A percentile compares a stretch with the other conserved stretches of the same genome.
These are phyloP conservation scores for Spodoptera littoralis DNA, from an alignment of 2,888 invertebrate genomes.

Conservation along the genomic window DNA sequence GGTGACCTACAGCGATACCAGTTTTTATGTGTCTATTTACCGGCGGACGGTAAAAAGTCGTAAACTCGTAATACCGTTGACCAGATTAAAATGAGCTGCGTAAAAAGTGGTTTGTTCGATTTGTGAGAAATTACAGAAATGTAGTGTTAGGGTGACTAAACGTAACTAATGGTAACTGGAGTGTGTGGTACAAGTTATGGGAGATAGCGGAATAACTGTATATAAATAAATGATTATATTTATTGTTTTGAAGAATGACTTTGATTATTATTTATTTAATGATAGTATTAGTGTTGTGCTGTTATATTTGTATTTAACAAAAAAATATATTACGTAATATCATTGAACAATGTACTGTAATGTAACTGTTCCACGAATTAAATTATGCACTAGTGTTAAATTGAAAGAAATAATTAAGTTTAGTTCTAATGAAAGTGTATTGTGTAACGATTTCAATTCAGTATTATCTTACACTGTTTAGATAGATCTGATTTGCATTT, in stretches of 20 bases:
- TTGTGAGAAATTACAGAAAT: conserved; percentile 36
- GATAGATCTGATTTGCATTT: no score
- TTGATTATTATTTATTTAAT: no score
- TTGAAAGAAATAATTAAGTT: not conserved
- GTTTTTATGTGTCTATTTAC: conserved; percentile 21
- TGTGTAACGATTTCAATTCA: conserved; percentile 3
- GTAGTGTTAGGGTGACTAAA: conserved; percentile 15
- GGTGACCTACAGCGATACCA: conserved; percentile 37
- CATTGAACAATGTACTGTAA: no score
- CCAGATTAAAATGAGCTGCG: conserved; percentile 37
- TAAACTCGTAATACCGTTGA: conserved; percentile 47
- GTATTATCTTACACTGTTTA: no score
- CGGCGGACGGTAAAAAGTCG: conserved; percentile 19
- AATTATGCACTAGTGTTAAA: not conserved
- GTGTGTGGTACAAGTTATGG: not conserved
- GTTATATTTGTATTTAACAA: no score
- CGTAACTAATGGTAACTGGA: conserved; percentile 24
- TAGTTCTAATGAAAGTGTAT: conserved; percentile 25
- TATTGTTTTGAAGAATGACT: no score
- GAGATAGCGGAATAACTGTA: conserved; percentile 14
- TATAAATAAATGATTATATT: no score
- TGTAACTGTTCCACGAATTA: no score
- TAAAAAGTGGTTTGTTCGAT: conserved; percentile 40
- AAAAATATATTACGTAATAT: no score
- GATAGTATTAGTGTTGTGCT: no score